Evolutionary conservation across 2,888 invertebrate species (phyloP).

Genomic region (Mesorhabditis belari): DNA sequence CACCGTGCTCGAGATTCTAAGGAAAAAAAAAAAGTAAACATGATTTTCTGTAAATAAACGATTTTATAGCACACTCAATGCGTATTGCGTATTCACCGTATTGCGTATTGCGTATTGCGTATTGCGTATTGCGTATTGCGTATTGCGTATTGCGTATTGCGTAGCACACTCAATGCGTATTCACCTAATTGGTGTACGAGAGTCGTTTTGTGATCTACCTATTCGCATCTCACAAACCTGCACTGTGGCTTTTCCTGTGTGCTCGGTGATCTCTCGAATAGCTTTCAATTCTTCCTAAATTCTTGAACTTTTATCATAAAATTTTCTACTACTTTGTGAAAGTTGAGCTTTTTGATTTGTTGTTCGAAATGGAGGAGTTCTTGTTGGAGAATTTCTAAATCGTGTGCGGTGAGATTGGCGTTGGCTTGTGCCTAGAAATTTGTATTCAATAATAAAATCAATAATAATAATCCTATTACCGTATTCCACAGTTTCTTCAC

Average conservation of each 20-base stretch:
- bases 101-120: too few species aligned
- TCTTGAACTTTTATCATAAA: neutral
- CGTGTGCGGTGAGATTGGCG: conserved; percentile 18
- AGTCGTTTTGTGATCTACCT: neutral
- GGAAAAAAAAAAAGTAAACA: neutral
- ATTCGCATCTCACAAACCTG: neutral
- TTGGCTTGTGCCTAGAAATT: conserved; percentile 20
- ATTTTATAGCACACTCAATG: neutral
- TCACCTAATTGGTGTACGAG: too few species aligned
- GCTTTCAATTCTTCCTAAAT: neutral
- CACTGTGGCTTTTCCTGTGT: neutral
- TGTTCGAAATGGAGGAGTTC: conserved; percentile 41
- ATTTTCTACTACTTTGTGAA: conserved; percentile 25
- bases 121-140: too few species aligned
- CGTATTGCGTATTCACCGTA: too few species aligned
- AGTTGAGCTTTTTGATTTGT: conserved; percentile 34
- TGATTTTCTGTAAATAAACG: neutral
- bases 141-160: too few species aligned
- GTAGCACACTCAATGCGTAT: too few species aligned
- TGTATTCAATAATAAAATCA: neutral
- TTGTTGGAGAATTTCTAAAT: conserved; percentile 17
- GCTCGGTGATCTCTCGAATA: neutral
- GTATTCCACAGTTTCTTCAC: conserved; percentile 41
- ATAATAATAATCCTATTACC: conserved; percentile 11
- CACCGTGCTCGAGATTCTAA: conserved; percentile 18